Conservation (phyloP, 1,140 invertebrate species). For the Leptinotarsa defecta region DNA sequence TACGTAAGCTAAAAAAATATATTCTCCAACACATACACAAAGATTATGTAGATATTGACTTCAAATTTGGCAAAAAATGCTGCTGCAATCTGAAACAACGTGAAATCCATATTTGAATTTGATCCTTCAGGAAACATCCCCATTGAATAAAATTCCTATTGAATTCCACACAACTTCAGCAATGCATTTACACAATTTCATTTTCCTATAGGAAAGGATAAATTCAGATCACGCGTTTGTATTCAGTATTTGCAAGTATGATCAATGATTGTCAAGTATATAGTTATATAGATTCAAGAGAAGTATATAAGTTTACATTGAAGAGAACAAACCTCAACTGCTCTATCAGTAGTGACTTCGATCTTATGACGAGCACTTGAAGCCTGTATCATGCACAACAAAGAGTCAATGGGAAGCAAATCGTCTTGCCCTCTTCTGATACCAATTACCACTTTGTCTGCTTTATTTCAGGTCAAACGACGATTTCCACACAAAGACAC, state of each 20-base stretch:
- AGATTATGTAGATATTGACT: slow-evolving; percentile 56
- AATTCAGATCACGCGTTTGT: slow-evolving; percentile 44
- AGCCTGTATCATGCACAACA: neutral
- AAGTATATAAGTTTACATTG: slow-evolving; percentile 27
- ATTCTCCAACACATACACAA: slow-evolving; percentile 48
- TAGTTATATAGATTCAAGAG: slow-evolving; percentile 44
- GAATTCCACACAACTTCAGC: neutral
- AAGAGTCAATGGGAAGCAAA: neutral
- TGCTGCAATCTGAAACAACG: slow-evolving; percentile 14
- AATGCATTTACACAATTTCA: neutral
- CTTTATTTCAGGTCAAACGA: too few species aligned
- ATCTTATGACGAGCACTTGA: neutral
- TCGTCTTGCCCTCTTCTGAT: too few species aligned
- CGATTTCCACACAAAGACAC: too few species aligned
- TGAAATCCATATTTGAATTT: neutral
- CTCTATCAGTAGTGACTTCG: neutral
- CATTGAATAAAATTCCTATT: neutral
- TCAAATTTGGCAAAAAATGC: slow-evolving; percentile 55
- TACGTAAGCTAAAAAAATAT: slow-evolving; percentile 47
- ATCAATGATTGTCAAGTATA: slow-evolving; percentile 54
- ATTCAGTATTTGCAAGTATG: slow-evolving; percentile 45
- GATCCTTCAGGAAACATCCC: slow-evolving; percentile 14
- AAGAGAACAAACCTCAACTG: neutral
- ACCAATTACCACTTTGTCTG: too few species aligned
- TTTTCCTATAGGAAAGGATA: slow-evolving; percentile 25